A percentile compares a stretch with the other conserved stretches of the same genome.
Conservation (phyloP, 2,797 vertebrate species). For the Lutjanus campechanus region DNA sequence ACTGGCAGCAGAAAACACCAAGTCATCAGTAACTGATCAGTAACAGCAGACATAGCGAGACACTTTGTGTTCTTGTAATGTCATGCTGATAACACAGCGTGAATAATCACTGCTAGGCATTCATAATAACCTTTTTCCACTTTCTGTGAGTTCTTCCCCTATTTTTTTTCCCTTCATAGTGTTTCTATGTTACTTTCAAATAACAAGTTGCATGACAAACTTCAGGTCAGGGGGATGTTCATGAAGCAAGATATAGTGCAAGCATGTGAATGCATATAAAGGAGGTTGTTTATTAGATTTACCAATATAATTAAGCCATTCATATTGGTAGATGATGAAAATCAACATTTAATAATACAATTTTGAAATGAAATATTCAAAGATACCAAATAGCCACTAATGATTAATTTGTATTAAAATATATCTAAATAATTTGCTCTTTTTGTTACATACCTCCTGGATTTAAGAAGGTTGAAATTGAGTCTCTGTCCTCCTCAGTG, state of each 20-base stretch:
- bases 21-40: slow-evolving; percentile 55
- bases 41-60: slow-evolving; percentile 41
- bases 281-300: neutral
- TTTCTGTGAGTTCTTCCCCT: slow-evolving; percentile 2
- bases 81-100: slow-evolving; percentile 49
- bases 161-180: neutral
- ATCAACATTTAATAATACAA: neutral
- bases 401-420: neutral
- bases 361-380: neutral
- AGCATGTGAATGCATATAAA: neutral
- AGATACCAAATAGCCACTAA: neutral
- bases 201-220: neutral
- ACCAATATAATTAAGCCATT: neutral
- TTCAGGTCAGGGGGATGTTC: neutral
- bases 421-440: neutral
- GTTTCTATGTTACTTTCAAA: slow-evolving; percentile 12
- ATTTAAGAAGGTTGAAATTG: slow-evolving; percentile 1
- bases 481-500: neutral
- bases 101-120: slow-evolving; percentile 46
- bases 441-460: neutral
- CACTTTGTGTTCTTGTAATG: slow-evolving; percentile 49
- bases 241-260: neutral
- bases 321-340: neutral
- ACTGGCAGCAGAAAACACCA: slow-evolving; percentile 28
- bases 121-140: slow-evolving; percentile 40